A percentile compares a stretch with the other conserved stretches of the same genome.
Conservation (phyloP, 2,113 vertebrate genomes). For the Notarius quadriscutis region DNA sequence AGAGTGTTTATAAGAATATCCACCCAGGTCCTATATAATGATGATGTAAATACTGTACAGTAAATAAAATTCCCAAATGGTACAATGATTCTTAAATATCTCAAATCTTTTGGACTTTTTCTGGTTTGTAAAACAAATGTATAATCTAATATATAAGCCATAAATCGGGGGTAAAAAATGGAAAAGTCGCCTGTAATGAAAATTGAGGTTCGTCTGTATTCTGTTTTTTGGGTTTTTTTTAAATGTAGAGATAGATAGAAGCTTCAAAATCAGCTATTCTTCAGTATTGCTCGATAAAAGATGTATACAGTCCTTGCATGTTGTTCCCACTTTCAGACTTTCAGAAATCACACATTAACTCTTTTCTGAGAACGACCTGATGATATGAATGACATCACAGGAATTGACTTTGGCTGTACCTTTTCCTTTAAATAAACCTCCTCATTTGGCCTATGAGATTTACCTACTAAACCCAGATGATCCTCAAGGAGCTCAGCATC, state of each 20-base stretch:
- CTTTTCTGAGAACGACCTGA: not conserved
- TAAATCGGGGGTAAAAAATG: not conserved
- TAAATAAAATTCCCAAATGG: not conserved
- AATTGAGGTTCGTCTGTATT: not conserved
- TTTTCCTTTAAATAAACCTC: slow-evolving; percentile 49
- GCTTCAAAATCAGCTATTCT: not conserved
- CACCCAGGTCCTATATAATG: not conserved
- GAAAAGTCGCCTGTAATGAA: not conserved
- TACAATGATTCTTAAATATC: not conserved
- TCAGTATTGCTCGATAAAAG: not conserved
- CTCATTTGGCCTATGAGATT: slow-evolving; percentile 40
- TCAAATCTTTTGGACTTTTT: not conserved
- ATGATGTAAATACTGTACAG: not conserved
- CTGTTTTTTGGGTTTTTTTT: not conserved
- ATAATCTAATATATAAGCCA: not conserved
- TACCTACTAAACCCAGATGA: slow-evolving; percentile 61
- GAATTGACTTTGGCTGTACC: not conserved
- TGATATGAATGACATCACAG: not conserved
- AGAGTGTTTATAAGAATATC: not conserved
- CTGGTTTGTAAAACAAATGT: not conserved
- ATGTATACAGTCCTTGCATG: not conserved
- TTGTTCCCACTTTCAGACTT: not conserved
- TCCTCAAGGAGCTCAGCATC: slow-evolving; percentile 57
- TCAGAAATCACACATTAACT: not conserved
- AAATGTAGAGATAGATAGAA: not conserved